Conservation (phyloP, 92 coral and sea anemone genomes). For the Porites lobata region DNA sequence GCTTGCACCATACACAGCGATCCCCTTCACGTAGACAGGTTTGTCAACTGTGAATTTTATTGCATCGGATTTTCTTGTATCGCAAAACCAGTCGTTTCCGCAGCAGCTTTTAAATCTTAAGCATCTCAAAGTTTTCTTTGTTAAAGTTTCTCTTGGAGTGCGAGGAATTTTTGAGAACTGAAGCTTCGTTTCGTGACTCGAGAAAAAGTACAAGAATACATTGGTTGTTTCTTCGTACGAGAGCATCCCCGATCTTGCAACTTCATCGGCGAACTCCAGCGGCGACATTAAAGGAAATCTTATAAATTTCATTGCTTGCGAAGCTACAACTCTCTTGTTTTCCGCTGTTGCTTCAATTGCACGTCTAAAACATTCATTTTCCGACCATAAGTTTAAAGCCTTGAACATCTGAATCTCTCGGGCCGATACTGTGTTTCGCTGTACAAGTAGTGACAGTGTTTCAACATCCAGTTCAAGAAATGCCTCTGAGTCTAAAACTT, state of each 20-base stretch:
- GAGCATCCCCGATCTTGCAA: constrained; percentile 81
- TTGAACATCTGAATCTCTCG: constrained; percentile 79
- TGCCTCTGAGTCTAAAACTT: constrained; percentile 76
- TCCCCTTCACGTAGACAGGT: constrained; percentile 74
- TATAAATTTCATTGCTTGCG: constrained; percentile 76
- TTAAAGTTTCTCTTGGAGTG: constrained; percentile 52
- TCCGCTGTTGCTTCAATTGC: constrained; percentile 56
- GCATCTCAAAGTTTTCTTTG: constrained; percentile 64
- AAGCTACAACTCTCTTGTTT: constrained; percentile 70
- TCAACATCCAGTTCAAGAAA: constrained; percentile 77
- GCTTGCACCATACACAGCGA: constrained; percentile 86
- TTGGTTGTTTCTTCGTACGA: constrained; percentile 82
- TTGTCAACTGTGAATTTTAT: constrained; percentile 80
- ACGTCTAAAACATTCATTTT: constrained; percentile 71
- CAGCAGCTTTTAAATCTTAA: constrained; percentile 88
- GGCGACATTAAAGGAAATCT: constrained; percentile 87
- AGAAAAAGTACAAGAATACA: constrained; percentile 79
- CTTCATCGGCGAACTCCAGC: constrained; percentile 85
- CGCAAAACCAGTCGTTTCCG: constrained; percentile 94
- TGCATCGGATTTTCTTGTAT: constrained; percentile 87
- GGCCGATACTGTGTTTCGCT: constrained; percentile 71
- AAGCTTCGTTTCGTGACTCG: constrained; percentile 77
- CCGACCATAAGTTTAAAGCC: constrained; percentile 84
- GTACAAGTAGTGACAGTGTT: constrained; percentile 64
- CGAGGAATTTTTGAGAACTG: constrained; percentile 79